These are phyloP conservation scores for Drosophila rellima DNA, from an alignment of 2,888 invertebrate species.

Conservation along the genomic window DNA sequence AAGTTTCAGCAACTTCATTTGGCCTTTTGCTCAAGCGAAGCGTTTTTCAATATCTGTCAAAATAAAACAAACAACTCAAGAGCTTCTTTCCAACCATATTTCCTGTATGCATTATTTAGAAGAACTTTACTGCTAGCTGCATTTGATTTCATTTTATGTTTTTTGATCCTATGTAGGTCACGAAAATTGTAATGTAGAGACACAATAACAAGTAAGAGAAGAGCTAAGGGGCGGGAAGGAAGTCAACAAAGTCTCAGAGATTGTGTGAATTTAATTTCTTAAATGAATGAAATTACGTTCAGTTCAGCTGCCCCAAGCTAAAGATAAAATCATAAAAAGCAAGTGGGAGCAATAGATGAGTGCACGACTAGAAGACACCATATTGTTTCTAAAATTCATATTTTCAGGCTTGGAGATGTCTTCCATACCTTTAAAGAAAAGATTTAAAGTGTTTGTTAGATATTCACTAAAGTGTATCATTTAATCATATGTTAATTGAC, in stretches of 20 bases:
- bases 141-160: conserved; percentile 31
- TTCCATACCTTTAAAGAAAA: too few species aligned
- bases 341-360: neutral
- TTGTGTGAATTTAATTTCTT: conserved; percentile 13
- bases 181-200: conserved; percentile 31
- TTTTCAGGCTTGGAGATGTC: too few species aligned
- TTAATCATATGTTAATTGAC: conserved; percentile 1
- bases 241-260: conserved; percentile 9
- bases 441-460: neutral
- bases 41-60: conserved; percentile 58
- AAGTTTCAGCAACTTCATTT: conserved; percentile 59
- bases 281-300: conserved; percentile 17
- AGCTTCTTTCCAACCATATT: conserved; percentile 33
- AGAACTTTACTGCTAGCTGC: conserved; percentile 43
- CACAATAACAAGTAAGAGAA: conserved; percentile 14
- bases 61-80: conserved; percentile 64
- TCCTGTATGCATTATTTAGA: conserved; percentile 54
- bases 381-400: neutral
- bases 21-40: conserved; percentile 27
- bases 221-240: neutral
- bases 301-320: neutral
- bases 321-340: neutral
- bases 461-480: neutral
- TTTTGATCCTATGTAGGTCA: conserved; percentile 44
- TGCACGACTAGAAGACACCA: neutral